These are phyloP conservation scores for Ctenicera cuprea DNA, from an alignment of 2,888 invertebrate genomes.

Conservation along the genomic window DNA sequence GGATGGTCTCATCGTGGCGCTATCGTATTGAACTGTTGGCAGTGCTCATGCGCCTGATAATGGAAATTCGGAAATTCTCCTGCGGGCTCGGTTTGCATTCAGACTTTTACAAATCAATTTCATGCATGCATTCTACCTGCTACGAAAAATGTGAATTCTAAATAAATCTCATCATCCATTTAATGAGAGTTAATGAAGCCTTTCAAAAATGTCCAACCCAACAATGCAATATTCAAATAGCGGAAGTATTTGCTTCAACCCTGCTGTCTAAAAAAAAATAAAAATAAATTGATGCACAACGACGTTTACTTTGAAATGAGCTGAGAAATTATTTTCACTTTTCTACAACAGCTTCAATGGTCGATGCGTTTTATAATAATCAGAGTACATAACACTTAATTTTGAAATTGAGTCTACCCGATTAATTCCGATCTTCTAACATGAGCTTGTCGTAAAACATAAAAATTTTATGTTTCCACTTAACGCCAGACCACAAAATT, in stretches of 20 bases:
- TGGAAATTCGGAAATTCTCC: conserved; percentile 44
- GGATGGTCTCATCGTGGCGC: conserved; percentile 37
- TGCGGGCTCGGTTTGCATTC: conserved; percentile 34
- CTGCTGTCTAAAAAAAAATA: too few species aligned
- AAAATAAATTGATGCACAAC: too few species aligned
- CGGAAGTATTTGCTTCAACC: too few species aligned
- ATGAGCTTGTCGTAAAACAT: not conserved
- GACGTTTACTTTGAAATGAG: too few species aligned
- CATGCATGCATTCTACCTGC: not conserved
- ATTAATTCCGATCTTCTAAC: not conserved
- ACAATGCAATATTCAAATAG: too few species aligned
- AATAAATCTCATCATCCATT: not conserved
- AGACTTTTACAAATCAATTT: conserved; percentile 34
- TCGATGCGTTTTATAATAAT: too few species aligned
- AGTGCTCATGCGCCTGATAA: conserved; percentile 48
- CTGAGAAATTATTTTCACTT: not conserved
- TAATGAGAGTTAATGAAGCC: not conserved
- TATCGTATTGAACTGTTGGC: conserved; percentile 50
- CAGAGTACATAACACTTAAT: not conserved
- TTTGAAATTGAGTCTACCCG: not conserved
- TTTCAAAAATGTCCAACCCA: too few species aligned
- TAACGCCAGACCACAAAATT: not conserved
- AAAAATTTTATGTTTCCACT: conserved; percentile 3
- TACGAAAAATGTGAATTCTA: conserved; percentile 1
- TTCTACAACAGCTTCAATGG: too few species aligned